These are phyloP conservation scores for Trachops cirrhosus DNA, from an alignment of 2,797 vertebrate species.

Conservation along the genomic window DNA sequence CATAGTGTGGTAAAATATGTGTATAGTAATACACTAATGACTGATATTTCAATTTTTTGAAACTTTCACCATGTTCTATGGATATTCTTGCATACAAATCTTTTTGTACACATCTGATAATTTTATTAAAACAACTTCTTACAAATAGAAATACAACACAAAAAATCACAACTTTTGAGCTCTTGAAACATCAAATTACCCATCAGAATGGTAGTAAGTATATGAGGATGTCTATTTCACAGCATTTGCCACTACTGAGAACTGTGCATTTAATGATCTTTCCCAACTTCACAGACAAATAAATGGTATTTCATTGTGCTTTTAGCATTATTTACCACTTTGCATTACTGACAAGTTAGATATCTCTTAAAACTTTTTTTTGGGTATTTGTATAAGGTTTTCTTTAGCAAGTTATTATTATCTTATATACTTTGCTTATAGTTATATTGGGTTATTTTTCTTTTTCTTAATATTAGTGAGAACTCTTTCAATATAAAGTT, in stretches of 20 bases:
- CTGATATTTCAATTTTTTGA: neutral
- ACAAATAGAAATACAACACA: neutral
- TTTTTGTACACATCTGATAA: neutral
- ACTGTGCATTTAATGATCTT: neutral
- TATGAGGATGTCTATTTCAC: neutral
- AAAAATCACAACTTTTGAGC: neutral
- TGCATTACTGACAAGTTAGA: neutral
- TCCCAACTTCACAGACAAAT: neutral
- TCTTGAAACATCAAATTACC: neutral
- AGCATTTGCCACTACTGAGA: neutral
- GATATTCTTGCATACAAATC: neutral
- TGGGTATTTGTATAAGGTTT: neutral
- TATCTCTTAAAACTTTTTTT: neutral
- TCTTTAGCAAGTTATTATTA: neutral
- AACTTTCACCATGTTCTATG: neutral
- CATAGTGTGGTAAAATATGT: neutral
- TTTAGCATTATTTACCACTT: neutral
- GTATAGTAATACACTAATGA: neutral
- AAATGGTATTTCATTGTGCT: neutral
- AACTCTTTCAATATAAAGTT: neutral
- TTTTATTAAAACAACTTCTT: conserved; percentile 4
- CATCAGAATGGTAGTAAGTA: neutral
- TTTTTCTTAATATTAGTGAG: neutral
- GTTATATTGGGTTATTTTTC: neutral
- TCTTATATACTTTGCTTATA: neutral